Base-by-base conservation (phyloP, 2,888 invertebrate genomes). In the Drosophila fungiperda region DNA sequence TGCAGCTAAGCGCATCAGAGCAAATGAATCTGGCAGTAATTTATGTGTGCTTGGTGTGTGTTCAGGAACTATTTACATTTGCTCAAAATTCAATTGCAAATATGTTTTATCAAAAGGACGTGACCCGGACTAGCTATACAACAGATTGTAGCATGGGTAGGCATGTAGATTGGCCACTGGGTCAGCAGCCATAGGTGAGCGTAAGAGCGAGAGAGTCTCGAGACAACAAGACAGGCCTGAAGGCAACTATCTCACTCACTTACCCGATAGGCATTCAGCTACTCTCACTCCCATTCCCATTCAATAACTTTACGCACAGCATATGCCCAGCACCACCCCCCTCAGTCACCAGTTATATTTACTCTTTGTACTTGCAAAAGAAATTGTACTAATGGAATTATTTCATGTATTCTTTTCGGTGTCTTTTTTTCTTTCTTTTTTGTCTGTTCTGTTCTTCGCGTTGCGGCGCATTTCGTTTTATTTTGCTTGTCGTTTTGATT, bases 341-440 rank as follows among this genome's bases (percentile, higher is more conserved):
- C 12, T 7, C 38, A 49, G 32, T 23, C 32, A 29, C 29, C 29
- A 58, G 68, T 77, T 76, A 81, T 92, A 87, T 91, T 92, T 92
- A 83, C 83, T 91, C 90, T 92, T 87, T 92, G 91, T 91, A 90
- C 91, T 91, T 92, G 90, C 82, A 90, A 92, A 92, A 92, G 89
- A 91, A 92, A 91, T 91, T 91, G 87, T 87, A 90, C 91, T 91
- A 91, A 92, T 91, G 91, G 91, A 91, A 91, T 92, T 91, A 92
- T 91, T 83, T 91, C 76, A 89, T 89, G 83, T 83, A 83, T 81
- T 81, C 68, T 73, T 69, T 75, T 48, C 45, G 52, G 52, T 67
- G 72, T 48, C 29, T 50, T 55, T 45, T 42, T 33, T 48, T 54
- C 40, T 53, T 38, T 26, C 59, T 38, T 42, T 49, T 61, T 50